phyloP scores from a whole-genome alignment of 30 jellyfish, hydroid and myxozoan genomes.

The Aurelia sp. region DNA sequence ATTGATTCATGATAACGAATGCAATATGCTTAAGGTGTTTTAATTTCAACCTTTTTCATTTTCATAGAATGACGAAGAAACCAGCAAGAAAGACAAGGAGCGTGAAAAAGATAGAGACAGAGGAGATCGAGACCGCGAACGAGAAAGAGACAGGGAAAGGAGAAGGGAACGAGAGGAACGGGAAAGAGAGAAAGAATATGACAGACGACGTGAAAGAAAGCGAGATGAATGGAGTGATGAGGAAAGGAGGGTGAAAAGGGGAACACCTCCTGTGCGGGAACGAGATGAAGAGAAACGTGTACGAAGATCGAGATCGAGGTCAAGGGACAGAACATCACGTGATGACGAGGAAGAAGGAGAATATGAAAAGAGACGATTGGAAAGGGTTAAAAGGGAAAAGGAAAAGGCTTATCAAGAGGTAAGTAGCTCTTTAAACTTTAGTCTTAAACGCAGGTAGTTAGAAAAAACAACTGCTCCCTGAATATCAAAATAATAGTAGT shows the following conservation, averaged over 20 bases:
- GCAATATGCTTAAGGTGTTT: too few species aligned
- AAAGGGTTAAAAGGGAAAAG: conserved; percentile 81
- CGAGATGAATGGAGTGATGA: conserved; percentile 76
- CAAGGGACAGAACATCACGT: conserved; percentile 68
- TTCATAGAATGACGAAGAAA: conserved; percentile 63
- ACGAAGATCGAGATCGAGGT: conserved; percentile 79
- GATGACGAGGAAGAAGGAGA: conserved; percentile 91
- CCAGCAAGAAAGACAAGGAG: conserved; percentile 68
- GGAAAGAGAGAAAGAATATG: conserved; percentile 78
- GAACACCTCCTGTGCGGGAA: conserved; percentile 76
- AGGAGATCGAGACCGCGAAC: conserved; percentile 70
- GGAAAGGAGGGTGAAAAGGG: conserved; percentile 59
- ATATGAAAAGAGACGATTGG: conserved; percentile 88
- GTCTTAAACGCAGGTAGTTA: too few species aligned
- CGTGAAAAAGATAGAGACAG: conserved; percentile 69
- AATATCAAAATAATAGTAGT: too few species aligned
- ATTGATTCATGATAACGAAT: too few species aligned
- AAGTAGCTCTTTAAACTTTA: not conserved
- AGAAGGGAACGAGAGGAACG: conserved; percentile 81
- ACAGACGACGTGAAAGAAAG: conserved; percentile 79
- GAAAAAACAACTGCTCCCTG: too few species aligned
- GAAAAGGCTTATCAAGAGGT: conserved; percentile 87
- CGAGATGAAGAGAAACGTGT: conserved; percentile 24
- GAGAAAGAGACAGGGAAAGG: conserved; percentile 83
- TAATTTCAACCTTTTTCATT: not conserved